Base-by-base conservation (phyloP, 2,113 vertebrate genomes). In the Taurulus bubalis region DNA sequence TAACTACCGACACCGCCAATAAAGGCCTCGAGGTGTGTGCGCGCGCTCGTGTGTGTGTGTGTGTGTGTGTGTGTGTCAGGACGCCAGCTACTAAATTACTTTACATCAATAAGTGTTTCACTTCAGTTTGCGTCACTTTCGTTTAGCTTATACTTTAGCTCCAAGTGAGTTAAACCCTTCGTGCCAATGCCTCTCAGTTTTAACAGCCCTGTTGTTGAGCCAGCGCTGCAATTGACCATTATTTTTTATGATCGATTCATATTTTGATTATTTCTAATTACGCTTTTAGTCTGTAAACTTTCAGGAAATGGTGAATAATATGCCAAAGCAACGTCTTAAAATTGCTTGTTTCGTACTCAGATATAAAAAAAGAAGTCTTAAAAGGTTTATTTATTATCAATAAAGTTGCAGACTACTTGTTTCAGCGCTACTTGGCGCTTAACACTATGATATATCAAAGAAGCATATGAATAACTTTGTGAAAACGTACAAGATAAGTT, bases 1-100 rank as follows among this genome's bases (percentile, higher is more conserved):
- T 93, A 94, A 91, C 91, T 80, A 84, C 74, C 16, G 59, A 91
- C 86, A 79, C 72, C 0, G 72, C 75, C 77, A 86, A 86, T 89
- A 85, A 91, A 87, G 49, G 83, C 79, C 26, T 82, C 30, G 49
- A 69, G 32, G 42, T 51, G 75, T 65, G 71, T 75, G 76, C 34
- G 53, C 58, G 32, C 60, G 55, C 81, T 70, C 79, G 49, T 79
- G 76, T 81, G 55, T 71, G 56, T 79, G 24, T 45, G 68, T 38
- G 2, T 71, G 34, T 20, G 71, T 49, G 34, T 49, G 60, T 80
- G 71, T 67, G 3, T 78, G 66, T 85, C 70, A 75, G 55, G 49
- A 80, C 79, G 36, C 81, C 79, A 82, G 66, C 49, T 49, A 79
- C 56, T 66, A 68, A 75, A 80, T 88, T 45, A 83, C 66, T 82